phyloP scores from a whole-genome alignment of 2,797 vertebrate genomes.

The Cossypha dichroa region DNA sequence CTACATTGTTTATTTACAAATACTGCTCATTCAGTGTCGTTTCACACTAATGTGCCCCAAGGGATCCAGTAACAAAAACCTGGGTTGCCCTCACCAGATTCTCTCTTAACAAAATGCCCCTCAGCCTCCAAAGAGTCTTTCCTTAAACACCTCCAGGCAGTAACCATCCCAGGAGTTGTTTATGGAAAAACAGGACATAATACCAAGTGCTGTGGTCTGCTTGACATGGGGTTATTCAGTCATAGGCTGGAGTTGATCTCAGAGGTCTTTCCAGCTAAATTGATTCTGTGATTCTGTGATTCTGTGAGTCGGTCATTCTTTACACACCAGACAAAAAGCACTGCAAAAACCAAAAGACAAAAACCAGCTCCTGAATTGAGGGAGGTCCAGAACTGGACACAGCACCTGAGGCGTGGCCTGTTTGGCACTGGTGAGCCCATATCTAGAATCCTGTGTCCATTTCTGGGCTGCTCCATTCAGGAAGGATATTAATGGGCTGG shows the following conservation, averaged over 20 bases:
- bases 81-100: neutral
- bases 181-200: neutral
- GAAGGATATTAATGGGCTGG: too few relatives aligned
- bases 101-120: neutral
- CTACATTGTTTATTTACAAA: neutral
- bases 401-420: too few relatives aligned
- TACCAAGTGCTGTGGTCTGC: neutral
- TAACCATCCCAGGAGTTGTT: fast-evolving
- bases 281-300: neutral
- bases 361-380: neutral
- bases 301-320: neutral
- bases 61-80: neutral
- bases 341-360: neutral
- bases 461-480: neutral
- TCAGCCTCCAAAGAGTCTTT: neutral
- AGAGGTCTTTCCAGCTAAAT: neutral
- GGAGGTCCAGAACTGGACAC: neutral
- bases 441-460: too few relatives aligned
- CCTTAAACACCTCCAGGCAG: neutral
- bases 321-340: neutral
- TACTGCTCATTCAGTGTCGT: neutral
- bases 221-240: neutral
- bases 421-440: neutral
- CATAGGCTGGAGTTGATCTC: neutral
- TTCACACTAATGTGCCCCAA: neutral